Base-by-base conservation (phyloP, 2,888 invertebrate species). In the Cylloceria caligata region DNA sequence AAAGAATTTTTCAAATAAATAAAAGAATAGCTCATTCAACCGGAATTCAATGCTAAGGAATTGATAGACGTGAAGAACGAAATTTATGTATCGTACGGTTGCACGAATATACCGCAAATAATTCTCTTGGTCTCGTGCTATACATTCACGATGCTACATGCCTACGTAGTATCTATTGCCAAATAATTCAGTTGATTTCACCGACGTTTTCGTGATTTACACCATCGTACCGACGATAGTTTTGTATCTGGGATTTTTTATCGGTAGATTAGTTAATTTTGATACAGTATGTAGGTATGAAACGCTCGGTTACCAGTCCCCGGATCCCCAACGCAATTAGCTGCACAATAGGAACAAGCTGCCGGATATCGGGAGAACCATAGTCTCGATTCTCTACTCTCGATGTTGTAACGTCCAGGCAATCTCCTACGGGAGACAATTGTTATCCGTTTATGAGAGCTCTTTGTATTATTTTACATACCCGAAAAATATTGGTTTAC, bases 241-340 rank as follows among this genome's bases (percentile, higher is more conserved):
- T 27, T 39, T 30, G 39, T 13, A 27, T 2, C 30, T 55, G 77
- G 84, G 81, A 90, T 91, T 89, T 90, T 90, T 90, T 88, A 88
- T 88, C 86, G 86, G 85, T 84, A 87, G 89, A 90, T 90, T 90
- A 90, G 91, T 90, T 91, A 91, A 91, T 91, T 91, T 89, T 88
- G 87, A 79, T 75, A 68, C 42, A 30, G 36, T 64, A 64, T 64
- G 69, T 30, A 52, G 36, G 62, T 36, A 84, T 84, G 69, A 72
- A 72, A 47, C 80, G 85, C 84, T 77, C 84, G 83, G 86, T 74
- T 76, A 47, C 45, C 81, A 64, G 86, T 90, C 90, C 88, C 89
- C 47, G 83, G 84, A 87, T 89, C 90, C 90, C 91, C 84, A 86
- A 90, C 87, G 91, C 91, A 91, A 91, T 91, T 91, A 91, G 91